Evolutionary conservation across 2,797 vertebrate genomes (phyloP).

Genomic region (Streptopelia turtur): DNA sequence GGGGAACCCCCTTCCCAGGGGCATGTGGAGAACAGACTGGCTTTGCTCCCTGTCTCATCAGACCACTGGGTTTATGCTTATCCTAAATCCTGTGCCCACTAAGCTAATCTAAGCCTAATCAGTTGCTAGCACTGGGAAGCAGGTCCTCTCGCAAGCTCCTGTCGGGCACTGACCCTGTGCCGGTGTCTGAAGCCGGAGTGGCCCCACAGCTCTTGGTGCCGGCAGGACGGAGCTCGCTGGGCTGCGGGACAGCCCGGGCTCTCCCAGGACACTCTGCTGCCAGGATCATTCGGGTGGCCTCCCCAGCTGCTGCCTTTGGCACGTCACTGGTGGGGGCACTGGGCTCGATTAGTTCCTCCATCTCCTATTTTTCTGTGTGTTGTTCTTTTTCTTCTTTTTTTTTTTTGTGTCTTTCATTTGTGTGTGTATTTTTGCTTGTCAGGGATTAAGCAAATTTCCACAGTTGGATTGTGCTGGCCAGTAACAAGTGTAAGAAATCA

Average conservation of each 20-base stretch:
- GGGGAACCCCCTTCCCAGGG: not conserved
- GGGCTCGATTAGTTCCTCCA: not conserved
- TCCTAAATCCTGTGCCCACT: not conserved
- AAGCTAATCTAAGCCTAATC: not conserved
- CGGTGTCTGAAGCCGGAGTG: not conserved
- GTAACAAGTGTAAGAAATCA: not conserved
- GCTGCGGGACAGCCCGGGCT: not conserved
- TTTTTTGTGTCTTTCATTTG: too few relatives aligned
- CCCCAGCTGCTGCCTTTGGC: not conserved
- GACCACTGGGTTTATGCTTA: rapidly evolving
- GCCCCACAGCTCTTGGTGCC: not conserved
- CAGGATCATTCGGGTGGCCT: not conserved
- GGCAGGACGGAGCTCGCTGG: not conserved
- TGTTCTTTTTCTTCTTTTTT: rapidly evolving
- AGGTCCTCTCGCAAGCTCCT: not conserved
- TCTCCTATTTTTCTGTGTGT: not conserved
- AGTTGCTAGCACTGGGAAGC: rapidly evolving
- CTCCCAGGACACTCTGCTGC: not conserved
- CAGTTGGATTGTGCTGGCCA: not conserved
- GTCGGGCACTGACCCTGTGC: rapidly evolving
- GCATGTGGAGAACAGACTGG: rapidly evolving
- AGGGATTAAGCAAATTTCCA: not conserved
- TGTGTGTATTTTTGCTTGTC: not conserved
- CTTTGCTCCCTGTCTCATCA: not conserved
- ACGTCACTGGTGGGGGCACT: rapidly evolving